Conservation (phyloP, 2,797 vertebrate species). For the Melanogrammus aeglefinus region DNA sequence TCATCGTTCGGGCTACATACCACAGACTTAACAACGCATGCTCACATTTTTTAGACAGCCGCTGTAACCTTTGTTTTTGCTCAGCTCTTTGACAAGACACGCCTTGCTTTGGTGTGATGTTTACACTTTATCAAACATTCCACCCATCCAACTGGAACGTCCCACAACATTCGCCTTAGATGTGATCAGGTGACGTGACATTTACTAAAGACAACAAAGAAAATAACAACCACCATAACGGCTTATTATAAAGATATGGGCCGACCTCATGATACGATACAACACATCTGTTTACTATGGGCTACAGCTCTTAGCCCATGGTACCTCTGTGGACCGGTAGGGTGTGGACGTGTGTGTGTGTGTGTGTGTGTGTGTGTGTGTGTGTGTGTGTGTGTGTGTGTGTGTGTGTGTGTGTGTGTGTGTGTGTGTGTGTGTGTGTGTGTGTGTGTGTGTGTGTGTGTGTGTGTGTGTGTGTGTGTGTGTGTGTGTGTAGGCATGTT, state of each 20-base stretch:
- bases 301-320: background rate
- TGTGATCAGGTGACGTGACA: slow-evolving; percentile 10
- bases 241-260: background rate
- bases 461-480: background rate
- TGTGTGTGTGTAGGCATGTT: background rate
- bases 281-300: background rate
- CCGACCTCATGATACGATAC: background rate
- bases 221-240: background rate
- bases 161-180: slow-evolving; percentile 23
- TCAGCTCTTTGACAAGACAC: slow-evolving; percentile 28
- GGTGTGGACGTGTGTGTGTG: background rate
- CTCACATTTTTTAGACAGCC: slow-evolving; percentile 18
- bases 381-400: background rate
- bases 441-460: too few relatives aligned
- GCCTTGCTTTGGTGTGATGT: slow-evolving; percentile 25
- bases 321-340: slow-evolving; percentile 14
- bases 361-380: background rate
- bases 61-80: slow-evolving; percentile 26
- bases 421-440: background rate
- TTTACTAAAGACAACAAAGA: background rate
- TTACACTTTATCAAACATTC: slow-evolving; percentile 40
- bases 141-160: slow-evolving; percentile 15
- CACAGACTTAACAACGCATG: background rate
- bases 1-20: background rate
- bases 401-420: background rate